Percentiles rank a stretch among this genome's conserved stretches.
phyloP scores from a whole-genome alignment of 2,113 vertebrate genomes.

The Craseonycteris thonglongyai region DNA sequence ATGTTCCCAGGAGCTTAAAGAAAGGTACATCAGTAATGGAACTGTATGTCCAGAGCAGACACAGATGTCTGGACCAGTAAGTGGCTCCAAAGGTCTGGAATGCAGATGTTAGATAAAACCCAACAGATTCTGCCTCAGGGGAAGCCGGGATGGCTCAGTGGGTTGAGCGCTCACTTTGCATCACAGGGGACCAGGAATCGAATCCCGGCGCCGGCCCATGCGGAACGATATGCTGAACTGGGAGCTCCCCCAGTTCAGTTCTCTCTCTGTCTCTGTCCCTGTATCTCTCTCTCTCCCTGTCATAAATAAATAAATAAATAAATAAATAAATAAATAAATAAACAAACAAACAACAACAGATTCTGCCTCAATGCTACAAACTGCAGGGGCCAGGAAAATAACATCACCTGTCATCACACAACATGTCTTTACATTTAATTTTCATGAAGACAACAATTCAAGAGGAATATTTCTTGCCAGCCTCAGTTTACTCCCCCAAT shows the following conservation, averaged over 20 bases:
- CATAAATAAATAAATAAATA: no score
- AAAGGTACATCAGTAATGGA: background rate
- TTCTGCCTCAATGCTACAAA: background rate
- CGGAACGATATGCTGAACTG: no score
- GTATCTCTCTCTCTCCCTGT: no score
- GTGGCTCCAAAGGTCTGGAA: background rate
- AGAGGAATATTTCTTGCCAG: background rate
- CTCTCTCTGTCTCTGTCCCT: no score
- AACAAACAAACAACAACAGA: no score
- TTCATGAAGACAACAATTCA: constrained; percentile 2
- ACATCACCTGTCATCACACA: background rate
- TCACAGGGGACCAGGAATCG: no score
- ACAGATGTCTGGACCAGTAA: background rate
- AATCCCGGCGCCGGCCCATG: no score
- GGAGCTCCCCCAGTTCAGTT: no score
- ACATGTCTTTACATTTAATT: background rate
- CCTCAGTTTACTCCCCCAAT: background rate
- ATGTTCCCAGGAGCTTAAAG: background rate
- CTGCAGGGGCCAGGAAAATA: background rate
- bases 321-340: no score
- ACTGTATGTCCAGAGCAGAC: background rate
- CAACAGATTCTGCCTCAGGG: background rate
- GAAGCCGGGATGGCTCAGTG: no score
- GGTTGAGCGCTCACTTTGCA: no score
- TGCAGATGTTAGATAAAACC: background rate